Base-by-base conservation (phyloP, 2,113 vertebrate genomes). In the Solea senegalensis region DNA sequence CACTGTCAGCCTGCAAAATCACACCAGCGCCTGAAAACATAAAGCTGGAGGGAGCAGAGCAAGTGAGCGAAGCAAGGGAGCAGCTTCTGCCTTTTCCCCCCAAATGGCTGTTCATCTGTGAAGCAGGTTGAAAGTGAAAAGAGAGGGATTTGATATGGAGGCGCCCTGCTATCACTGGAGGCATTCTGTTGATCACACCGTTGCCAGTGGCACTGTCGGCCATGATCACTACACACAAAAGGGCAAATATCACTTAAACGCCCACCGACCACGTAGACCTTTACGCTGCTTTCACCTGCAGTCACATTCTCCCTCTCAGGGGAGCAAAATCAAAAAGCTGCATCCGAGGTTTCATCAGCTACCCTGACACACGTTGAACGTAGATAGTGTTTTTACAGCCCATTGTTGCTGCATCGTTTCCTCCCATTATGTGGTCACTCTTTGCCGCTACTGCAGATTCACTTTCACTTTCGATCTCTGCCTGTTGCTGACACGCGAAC, bases 1-100 rank as follows among this genome's bases (percentile, higher is more conserved):
- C 90, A 88, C 80, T 91, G 90, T 91, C 92, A 90, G 89, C 72
- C 74, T 79, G 81, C 78, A 77, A 88, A 89, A 91, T 90, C 90
- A 89, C 88, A 90, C 89, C 82, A 81, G 74, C 2, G 74, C 92
- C 89, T 52, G 7, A 13, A 10, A 61, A 82, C 79, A 9, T 15
- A 46, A 15, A 65, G 59, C 78, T 63, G 26, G 16, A 65, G 85
- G 79, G 59, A 69, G 78, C 44, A 14, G 28, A 50, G 66, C 59
- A 1, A 55, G 56, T 3, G 72, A 73, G 69, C 73, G 71, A 21
- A 21, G 21, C 21, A 15, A 44, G 50, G 69, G 60, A 58, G 48
- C 66, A 53, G 72, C 16, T 39, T 65, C 26, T 51, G 71, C 50
- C 59, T 72, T 50, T 65, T 45, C 75, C 50, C 50, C 45, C 63